Percentiles rank a stretch among this genome's conserved stretches.
phyloP scores from a whole-genome alignment of 2,113 vertebrate genomes.

The Nothocercus nigrocapillus region DNA sequence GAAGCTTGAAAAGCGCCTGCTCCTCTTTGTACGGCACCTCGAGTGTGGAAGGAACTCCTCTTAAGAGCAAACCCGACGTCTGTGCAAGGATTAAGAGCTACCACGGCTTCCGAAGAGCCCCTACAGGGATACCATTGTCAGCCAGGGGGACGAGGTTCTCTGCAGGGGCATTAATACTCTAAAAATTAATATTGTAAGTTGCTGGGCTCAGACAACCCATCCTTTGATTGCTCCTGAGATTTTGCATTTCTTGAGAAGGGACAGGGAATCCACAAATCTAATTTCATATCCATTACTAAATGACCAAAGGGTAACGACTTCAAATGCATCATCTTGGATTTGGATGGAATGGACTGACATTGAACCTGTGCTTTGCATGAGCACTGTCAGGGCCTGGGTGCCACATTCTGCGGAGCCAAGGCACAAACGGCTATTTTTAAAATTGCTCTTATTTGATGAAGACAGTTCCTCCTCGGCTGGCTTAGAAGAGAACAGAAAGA shows the following conservation, averaged over 20 bases:
- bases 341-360: rapidly evolving
- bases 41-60: not conserved
- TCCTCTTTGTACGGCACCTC: not conserved
- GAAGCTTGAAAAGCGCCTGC: not conserved
- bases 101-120: not conserved
- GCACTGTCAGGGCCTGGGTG: not conserved
- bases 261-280: not conserved
- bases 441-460: not conserved
- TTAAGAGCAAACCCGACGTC: not conserved
- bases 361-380: rapidly evolving
- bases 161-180: too few relatives aligned
- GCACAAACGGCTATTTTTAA: not conserved
- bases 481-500: not conserved
- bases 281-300: rapidly evolving
- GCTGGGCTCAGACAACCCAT: not conserved
- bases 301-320: rapidly evolving
- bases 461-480: not conserved
- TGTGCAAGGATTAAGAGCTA: not conserved
- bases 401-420: not conserved
- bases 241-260: not conserved
- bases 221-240: not conserved
- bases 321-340: not conserved
- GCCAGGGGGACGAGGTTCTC: not conserved
- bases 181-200: not conserved
- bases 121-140: not conserved